Percentiles rank a stretch among this genome's conserved stretches.
Conservation (phyloP, 2,888 invertebrate genomes). For the Apoda limacodes region DNA sequence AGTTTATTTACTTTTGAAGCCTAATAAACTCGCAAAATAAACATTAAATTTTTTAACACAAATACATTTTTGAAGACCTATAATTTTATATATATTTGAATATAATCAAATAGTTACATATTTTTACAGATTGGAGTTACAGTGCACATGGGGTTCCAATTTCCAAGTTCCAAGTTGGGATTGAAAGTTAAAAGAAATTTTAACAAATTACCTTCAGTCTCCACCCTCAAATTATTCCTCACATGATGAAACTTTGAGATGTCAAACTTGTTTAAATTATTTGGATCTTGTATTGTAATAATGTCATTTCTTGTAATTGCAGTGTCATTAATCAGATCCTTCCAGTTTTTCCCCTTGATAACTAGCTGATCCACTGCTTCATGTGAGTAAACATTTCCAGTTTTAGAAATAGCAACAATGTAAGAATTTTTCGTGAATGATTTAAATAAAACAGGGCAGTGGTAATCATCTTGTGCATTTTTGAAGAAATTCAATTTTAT, state of each 20-base stretch:
- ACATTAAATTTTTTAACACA: too few species aligned
- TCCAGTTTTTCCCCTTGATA: constrained; percentile 93
- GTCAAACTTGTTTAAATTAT: constrained; percentile 92
- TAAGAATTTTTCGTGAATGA: constrained; percentile 93
- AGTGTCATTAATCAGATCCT: constrained; percentile 91
- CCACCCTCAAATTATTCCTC: constrained; percentile 88
- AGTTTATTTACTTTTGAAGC: too few species aligned
- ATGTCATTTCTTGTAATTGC: constrained; percentile 91
- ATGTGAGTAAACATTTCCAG: constrained; percentile 95
- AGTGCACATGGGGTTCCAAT: too few species aligned
- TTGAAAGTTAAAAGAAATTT: background rate
- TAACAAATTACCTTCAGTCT: constrained; percentile 80
- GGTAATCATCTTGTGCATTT: constrained; percentile 84
- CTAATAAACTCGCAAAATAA: too few species aligned
- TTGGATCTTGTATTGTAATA: constrained; percentile 93
- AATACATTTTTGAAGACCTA: too few species aligned
- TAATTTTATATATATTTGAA: too few species aligned
- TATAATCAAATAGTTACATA: too few species aligned
- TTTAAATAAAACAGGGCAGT: constrained; percentile 95
- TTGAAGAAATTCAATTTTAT: constrained; percentile 90
- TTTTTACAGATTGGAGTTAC: too few species aligned
- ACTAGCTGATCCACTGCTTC: constrained; percentile 97
- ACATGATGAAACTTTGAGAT: constrained; percentile 94
- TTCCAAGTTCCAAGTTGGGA: too few species aligned
- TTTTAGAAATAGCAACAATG: constrained; percentile 88